phyloP scores from a whole-genome alignment of 2,113 vertebrate species.

The Clupea harengus region DNA sequence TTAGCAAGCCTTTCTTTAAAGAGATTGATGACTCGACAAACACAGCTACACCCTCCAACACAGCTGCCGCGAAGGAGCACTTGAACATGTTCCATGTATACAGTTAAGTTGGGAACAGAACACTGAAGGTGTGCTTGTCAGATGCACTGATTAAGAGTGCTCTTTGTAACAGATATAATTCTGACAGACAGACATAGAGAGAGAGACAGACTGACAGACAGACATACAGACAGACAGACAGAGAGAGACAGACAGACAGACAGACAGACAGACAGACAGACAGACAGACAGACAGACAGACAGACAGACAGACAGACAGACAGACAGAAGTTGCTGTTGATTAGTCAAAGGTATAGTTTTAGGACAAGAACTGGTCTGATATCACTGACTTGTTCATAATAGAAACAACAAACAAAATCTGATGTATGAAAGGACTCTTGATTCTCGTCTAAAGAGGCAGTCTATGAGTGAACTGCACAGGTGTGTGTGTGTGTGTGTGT shows the following conservation, averaged over 20 bases:
- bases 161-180: no score
- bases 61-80: constrained; percentile 36
- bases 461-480: background rate
- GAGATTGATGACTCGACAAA: constrained; percentile 59
- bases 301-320: no score
- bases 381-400: background rate
- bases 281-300: no score
- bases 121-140: background rate
- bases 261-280: no score
- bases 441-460: background rate
- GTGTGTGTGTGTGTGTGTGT: background rate
- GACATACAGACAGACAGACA: no score
- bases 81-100: constrained; percentile 25
- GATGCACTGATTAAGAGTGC: background rate
- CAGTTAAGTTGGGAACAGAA: background rate
- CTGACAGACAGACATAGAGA: no score
- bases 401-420: background rate
- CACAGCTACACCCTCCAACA: constrained; percentile 56
- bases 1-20: constrained; percentile 38
- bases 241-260: no score
- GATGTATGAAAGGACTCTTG: background rate
- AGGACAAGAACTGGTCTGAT: background rate
- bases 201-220: no score
- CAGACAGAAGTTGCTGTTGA: background rate
- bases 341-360: background rate